Conservation (phyloP, 1,140 invertebrate species). For the Augochlora pura region DNA sequence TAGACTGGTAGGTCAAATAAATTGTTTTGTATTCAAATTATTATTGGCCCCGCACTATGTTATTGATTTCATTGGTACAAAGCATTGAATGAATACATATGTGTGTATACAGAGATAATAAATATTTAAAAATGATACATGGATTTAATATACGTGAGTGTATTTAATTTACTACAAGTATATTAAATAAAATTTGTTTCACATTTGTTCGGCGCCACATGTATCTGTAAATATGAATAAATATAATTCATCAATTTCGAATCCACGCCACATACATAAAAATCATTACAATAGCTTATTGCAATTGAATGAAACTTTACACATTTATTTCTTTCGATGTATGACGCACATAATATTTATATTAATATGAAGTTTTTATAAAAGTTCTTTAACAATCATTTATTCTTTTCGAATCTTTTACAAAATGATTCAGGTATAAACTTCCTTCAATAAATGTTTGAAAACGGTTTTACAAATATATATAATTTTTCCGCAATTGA, state of each 20-base stretch:
- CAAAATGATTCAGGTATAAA: not conserved
- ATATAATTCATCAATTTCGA: not conserved
- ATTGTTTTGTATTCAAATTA: slow-evolving; percentile 13
- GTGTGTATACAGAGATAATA: not conserved
- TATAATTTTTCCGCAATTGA: not conserved
- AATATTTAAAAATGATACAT: slow-evolving; percentile 11
- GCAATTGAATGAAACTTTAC: not conserved
- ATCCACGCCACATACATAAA: no score
- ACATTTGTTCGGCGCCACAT: not conserved
- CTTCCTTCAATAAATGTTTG: not conserved
- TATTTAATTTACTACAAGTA: not conserved
- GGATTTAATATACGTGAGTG: slow-evolving; percentile 4
- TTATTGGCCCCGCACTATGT: slow-evolving; percentile 39
- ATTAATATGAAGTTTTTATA: slow-evolving; percentile 12
- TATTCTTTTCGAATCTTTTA: slow-evolving; percentile 6
- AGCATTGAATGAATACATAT: slow-evolving; percentile 22
- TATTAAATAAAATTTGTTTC: slow-evolving; percentile 18
- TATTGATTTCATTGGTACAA: slow-evolving; percentile 14
- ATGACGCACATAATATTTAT: slow-evolving; percentile 1
- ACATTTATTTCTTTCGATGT: not conserved
- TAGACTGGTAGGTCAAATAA: slow-evolving; percentile 9
- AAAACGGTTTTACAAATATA: slow-evolving; percentile 5
- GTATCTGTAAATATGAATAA: slow-evolving; percentile 10
- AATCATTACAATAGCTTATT: no score
- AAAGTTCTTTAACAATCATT: slow-evolving; percentile 13